Percentiles rank a stretch among this genome's conserved stretches.
Conservation (phyloP, 53 echinoderm and acorn worm species). For the Henricia sp. region DNA sequence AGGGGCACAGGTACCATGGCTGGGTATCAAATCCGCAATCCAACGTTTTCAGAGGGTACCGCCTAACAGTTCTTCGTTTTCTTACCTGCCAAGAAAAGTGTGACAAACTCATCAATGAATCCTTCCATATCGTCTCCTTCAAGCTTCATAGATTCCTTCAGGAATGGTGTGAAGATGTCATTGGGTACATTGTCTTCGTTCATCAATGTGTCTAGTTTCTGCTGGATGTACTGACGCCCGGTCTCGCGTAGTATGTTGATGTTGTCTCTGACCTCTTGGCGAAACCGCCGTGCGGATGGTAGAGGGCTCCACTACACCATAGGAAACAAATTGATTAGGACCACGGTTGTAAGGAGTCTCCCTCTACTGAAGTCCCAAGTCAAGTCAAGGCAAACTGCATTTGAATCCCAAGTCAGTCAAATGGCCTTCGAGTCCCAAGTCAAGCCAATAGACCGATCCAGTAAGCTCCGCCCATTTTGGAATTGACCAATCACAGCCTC, state of each 20-base stretch:
- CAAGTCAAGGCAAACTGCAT: too few species aligned
- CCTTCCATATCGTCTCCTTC: conserved; percentile 45
- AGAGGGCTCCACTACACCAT: conserved; percentile 18
- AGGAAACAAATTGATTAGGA: conserved; percentile 6
- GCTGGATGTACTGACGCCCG: conserved; percentile 56
- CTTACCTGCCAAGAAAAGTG: conserved; percentile 66
- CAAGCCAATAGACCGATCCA: too few species aligned
- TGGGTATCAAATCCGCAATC: too few species aligned
- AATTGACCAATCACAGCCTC: too few species aligned
- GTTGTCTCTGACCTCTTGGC: conserved; percentile 41
- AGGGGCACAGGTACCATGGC: too few species aligned
- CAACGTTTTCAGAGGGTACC: too few species aligned
- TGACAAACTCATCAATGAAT: conserved; percentile 60
- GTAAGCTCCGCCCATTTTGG: too few species aligned
- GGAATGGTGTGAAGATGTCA: conserved; percentile 39
- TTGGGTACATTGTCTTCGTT: conserved; percentile 25
- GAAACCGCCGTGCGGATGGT: conserved; percentile 12
- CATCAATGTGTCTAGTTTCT: conserved; percentile 3
- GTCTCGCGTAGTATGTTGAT: conserved; percentile 45
- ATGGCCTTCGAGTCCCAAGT: too few species aligned
- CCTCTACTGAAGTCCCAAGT: too few species aligned
- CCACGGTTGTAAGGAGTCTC: too few species aligned
- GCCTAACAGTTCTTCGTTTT: not conserved
- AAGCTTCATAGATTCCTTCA: conserved; percentile 13
- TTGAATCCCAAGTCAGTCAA: too few species aligned